Evolutionary conservation across 53 echinoderm and acorn worm genomes (phyloP).

Genomic region (Astropecten irregularis): DNA sequence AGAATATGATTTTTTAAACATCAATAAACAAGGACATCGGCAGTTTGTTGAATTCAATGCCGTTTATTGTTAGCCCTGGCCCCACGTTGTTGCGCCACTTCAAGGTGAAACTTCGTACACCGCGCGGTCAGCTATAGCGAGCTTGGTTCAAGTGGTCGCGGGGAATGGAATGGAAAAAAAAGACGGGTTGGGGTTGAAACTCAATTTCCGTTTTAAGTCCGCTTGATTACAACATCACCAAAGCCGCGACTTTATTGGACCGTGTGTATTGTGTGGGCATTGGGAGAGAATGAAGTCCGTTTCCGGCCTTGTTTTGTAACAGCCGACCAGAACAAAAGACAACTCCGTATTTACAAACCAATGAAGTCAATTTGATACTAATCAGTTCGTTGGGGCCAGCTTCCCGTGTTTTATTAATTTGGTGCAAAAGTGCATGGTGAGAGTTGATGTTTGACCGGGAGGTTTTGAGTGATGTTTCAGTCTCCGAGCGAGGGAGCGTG

Average conservation of each 20-base stretch:
- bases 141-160: no score
- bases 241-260: conserved; percentile 8
- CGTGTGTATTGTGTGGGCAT: conserved; percentile 11
- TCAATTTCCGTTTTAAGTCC: conserved; percentile 46
- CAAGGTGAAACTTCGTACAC: neutral
- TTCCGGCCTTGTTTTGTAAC: conserved; percentile 45
- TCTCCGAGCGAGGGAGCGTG: no score
- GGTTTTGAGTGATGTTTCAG: no score
- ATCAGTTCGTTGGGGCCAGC: conserved; percentile 46
- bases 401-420: conserved; percentile 14
- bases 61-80: conserved; percentile 4
- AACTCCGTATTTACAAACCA: conserved; percentile 26
- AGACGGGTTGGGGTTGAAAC: neutral
- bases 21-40: conserved; percentile 30
- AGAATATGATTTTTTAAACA: neutral
- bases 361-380: conserved; percentile 47
- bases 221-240: conserved; percentile 40
- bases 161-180: neutral
- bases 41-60: no score
- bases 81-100: conserved; percentile 39
- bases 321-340: conserved; percentile 37
- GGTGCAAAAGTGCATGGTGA: neutral
- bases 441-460: conserved; percentile 44
- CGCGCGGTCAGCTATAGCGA: conserved; percentile 50
- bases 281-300: neutral